Base-by-base conservation (phyloP, 2,888 invertebrate species). In the Tetranychus piercei region DNA sequence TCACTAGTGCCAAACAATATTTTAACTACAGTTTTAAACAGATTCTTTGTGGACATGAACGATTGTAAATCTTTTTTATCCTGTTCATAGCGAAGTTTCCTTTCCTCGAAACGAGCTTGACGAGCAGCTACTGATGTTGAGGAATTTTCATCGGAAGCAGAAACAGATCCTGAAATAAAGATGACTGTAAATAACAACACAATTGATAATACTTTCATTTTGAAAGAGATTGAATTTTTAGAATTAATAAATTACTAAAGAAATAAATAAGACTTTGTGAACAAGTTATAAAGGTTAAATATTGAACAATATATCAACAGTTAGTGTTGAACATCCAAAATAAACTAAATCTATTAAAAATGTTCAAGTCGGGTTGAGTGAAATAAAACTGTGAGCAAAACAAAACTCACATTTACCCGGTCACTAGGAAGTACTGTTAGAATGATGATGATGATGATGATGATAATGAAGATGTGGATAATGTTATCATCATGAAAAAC, bases 1-100 rank as follows among this genome's bases (percentile, higher is more conserved):
- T 79, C 79, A 44, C 78, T 78, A 23, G 76, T 77, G 7, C 79
- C 79, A 66, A 79, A 79, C n/a, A 79, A 76, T 44, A 79, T 71
- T 74, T 79, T 79, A 8, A 79, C 77, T 8, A 78, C 67, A 15
- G 78, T 79, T 64, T 77, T 77, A 43, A 79, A 76, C 11, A 79
- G 74, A 64, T 79, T 79, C 65, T 78, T 78, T n/a, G 79, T 77
- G 18, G 77, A 77, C 15, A 79, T 71, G 72, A 79, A 79, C 18
- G 79, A 76, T 15, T 75, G 75, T 23, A 79, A 75, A 73, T 79
- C 78, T 65, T 78, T 44, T 78, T 79, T 78, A 80, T 81, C 65
- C 73, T 76, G 43, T 11, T 77, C 75, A 18, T 20, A 22, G 3
- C 76, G 76, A 22, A 70, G 64, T 71, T 78, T 78, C 22, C 73